Conservation (phyloP, 2,888 invertebrate genomes). For the Eledona agricola region DNA sequence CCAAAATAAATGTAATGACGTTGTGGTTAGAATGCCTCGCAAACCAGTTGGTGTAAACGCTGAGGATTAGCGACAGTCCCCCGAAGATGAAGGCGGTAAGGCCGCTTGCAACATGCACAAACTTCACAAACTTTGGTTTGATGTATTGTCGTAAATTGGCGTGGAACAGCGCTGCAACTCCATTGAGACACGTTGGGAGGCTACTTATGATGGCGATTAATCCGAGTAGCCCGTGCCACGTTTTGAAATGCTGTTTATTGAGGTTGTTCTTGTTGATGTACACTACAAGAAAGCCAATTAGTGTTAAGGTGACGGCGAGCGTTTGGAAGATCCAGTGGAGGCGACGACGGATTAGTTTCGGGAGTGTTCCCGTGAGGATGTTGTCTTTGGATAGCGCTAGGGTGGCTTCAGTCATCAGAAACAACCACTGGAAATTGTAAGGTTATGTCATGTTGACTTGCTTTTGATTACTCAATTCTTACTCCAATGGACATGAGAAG, state of each 20-base stretch:
- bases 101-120: slow-evolving; percentile 48
- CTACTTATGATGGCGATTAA: slow-evolving; percentile 50
- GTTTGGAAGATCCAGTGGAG: slow-evolving; percentile 55
- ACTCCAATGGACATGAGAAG: slow-evolving; percentile 49
- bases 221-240: slow-evolving; percentile 57
- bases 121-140: slow-evolving; percentile 45
- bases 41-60: slow-evolving; percentile 52
- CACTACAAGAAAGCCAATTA: slow-evolving; percentile 52
- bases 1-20: slow-evolving; percentile 38
- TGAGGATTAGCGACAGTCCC: slow-evolving; percentile 47
- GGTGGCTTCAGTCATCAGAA: slow-evolving; percentile 58
- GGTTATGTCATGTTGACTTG: slow-evolving; percentile 24
- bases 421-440: slow-evolving; percentile 56
- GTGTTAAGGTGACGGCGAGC: slow-evolving; percentile 46
- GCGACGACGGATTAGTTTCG: slow-evolving; percentile 45
- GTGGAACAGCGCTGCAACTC: slow-evolving; percentile 53
- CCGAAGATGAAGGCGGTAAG: slow-evolving; percentile 46
- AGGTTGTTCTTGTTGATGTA: slow-evolving; percentile 52
- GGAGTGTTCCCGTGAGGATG: slow-evolving; percentile 44
- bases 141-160: slow-evolving; percentile 47
- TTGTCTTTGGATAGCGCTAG: slow-evolving; percentile 54
- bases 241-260: slow-evolving; percentile 55
- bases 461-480: slow-evolving; percentile 39
- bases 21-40: slow-evolving; percentile 38
- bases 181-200: slow-evolving; percentile 51